These are phyloP conservation scores for Drosophila borealis DNA, from an alignment of 2,888 invertebrate species.

Conservation along the genomic window DNA sequence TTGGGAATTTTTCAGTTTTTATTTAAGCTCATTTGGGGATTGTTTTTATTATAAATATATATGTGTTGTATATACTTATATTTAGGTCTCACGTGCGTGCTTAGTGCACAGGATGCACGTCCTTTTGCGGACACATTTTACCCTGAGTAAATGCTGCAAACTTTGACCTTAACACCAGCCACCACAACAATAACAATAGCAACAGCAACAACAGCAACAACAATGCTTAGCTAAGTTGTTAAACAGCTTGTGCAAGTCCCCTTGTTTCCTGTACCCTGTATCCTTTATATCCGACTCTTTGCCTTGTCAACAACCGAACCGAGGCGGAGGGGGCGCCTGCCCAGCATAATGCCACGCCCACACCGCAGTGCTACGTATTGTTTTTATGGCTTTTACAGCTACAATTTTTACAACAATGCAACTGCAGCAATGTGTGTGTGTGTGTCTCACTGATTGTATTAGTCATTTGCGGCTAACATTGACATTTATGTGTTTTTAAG, in stretches of 20 bases:
- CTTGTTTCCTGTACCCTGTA: slow-evolving; percentile 2
- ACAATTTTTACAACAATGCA: slow-evolving; percentile 64
- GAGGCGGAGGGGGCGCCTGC: no score
- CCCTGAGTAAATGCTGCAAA: slow-evolving; percentile 49
- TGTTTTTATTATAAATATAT: slow-evolving; percentile 39
- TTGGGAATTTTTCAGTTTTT: not conserved
- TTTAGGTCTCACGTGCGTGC: slow-evolving; percentile 52
- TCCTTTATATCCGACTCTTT: slow-evolving; percentile 1
- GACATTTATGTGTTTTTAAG: slow-evolving; percentile 67
- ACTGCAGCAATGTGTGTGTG: slow-evolving; percentile 29
- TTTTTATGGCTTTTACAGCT: slow-evolving; percentile 44
- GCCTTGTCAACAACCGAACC: slow-evolving; percentile 2
- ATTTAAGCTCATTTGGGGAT: slow-evolving; percentile 33
- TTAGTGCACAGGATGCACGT: slow-evolving; percentile 32
- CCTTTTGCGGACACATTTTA: slow-evolving; percentile 17
- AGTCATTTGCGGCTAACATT: slow-evolving; percentile 65
- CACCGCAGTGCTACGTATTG: slow-evolving; percentile 25
- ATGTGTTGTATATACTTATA: not conserved
- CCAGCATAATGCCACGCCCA: not conserved
- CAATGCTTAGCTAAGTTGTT: slow-evolving; percentile 55
- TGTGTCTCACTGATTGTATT: slow-evolving; percentile 55
- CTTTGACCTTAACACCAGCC: slow-evolving; percentile 63
- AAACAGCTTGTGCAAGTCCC: slow-evolving; percentile 58
- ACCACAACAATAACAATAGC: slow-evolving; percentile 18
- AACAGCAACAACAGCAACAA: slow-evolving; percentile 18